Conservation (phyloP, 2,797 vertebrate species). For the Odontamblyopus rebecca region DNA sequence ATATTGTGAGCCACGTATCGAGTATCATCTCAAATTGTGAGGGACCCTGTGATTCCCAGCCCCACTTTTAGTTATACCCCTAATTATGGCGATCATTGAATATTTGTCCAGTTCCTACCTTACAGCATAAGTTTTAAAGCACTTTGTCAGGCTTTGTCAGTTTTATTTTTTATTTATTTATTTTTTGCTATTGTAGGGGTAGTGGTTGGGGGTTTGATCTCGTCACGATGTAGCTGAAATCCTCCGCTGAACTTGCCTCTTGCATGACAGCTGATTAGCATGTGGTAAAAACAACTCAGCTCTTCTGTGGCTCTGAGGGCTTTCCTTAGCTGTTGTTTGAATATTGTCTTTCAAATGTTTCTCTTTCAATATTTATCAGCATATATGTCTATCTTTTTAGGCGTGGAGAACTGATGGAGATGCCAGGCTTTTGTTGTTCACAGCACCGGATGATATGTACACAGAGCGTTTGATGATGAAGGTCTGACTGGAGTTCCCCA, state of each 20-base stretch:
- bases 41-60: too few species aligned
- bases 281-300: slow-evolving; percentile 57
- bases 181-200: neutral
- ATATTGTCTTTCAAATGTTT: slow-evolving; percentile 36
- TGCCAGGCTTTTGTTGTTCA: slow-evolving; percentile 31
- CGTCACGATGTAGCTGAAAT: slow-evolving; percentile 37
- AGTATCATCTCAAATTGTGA: too few species aligned
- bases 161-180: too few species aligned
- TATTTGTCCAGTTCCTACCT: slow-evolving; percentile 30
- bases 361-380: slow-evolving; percentile 68
- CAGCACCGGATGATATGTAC: slow-evolving; percentile 22
- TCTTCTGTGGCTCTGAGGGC: slow-evolving; percentile 43
- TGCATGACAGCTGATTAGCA: slow-evolving; percentile 65
- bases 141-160: too few species aligned
- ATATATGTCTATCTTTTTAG: slow-evolving; percentile 57
- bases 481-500: slow-evolving; percentile 33
- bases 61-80: neutral
- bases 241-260: slow-evolving; percentile 31
- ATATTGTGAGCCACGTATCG: too few species aligned
- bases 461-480: slow-evolving; percentile 54
- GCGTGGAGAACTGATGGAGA: slow-evolving; percentile 37
- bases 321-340: slow-evolving; percentile 46
- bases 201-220: slow-evolving; percentile 26
- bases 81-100: neutral
- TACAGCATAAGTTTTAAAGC: slow-evolving; percentile 11